Conservation (phyloP, 1,140 invertebrate genomes). For the Eueides isabella region DNA sequence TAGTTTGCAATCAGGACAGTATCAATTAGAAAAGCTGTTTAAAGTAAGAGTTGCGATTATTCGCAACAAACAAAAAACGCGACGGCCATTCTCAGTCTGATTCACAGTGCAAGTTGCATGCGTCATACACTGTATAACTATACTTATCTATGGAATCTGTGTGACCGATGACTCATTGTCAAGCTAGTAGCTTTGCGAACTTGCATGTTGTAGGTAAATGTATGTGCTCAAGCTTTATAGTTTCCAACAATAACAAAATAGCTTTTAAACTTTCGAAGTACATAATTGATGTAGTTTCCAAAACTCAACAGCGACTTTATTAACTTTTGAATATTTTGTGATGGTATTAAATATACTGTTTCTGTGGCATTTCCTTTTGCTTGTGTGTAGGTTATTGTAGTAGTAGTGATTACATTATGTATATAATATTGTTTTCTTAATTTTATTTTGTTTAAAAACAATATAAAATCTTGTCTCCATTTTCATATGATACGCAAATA, state of each 20-base stretch:
- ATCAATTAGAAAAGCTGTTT: conserved; percentile 15
- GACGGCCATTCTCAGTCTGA: conserved; percentile 45
- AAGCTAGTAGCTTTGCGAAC: not conserved
- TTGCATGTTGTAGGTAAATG: not conserved
- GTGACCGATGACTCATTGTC: conserved; percentile 42
- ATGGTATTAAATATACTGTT: not conserved
- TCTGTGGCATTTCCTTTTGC: not conserved
- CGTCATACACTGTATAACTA: conserved; percentile 35
- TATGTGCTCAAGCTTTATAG: not conserved
- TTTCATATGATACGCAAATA: too few species aligned
- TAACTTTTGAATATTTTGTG: not conserved
- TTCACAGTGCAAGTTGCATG: conserved; percentile 47
- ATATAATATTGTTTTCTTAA: not conserved
- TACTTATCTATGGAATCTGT: conserved; percentile 38
- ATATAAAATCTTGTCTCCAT: too few species aligned
- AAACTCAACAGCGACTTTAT: not conserved
- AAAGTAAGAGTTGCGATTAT: conserved; percentile 25
- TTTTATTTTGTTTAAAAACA: too few species aligned
- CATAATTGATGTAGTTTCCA: not conserved
- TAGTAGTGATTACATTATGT: too few species aligned
- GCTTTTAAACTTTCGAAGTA: not conserved
- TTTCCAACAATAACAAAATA: not conserved
- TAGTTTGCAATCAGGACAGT: conserved; percentile 10
- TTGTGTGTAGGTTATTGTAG: not conserved
- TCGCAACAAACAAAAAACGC: conserved; percentile 46